A percentile compares a stretch with the other conserved stretches of the same genome.
phyloP scores from a whole-genome alignment of 2,113 vertebrate genomes.

The Plestiodon gilberti region DNA sequence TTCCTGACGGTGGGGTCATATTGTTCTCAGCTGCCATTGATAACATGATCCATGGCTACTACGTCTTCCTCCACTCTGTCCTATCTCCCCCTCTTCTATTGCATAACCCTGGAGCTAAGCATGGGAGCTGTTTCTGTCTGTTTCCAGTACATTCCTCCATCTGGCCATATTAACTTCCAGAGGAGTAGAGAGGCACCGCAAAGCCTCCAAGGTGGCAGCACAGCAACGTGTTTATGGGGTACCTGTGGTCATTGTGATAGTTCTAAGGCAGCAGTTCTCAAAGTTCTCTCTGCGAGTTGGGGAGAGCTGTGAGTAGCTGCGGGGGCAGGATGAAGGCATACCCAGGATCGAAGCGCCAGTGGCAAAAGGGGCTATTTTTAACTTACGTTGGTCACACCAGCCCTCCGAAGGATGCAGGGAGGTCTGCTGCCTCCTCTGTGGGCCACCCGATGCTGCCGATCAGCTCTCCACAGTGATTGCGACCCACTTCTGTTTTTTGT shows the following conservation, averaged over 20 bases:
- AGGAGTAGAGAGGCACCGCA: not conserved
- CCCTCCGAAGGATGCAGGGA: no score
- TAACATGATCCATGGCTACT: not conserved
- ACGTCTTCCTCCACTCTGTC: not conserved
- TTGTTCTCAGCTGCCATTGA: not conserved
- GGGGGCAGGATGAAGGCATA: no score
- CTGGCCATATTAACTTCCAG: not conserved
- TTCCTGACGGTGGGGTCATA: not conserved
- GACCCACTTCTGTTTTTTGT: no score
- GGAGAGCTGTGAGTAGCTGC: no score
- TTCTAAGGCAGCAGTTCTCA: not conserved
- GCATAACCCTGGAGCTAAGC: not conserved
- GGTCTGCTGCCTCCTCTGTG: no score
- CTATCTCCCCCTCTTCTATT: not conserved
- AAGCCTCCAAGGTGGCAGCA: not conserved
- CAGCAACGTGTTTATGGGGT: not conserved
- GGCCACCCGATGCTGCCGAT: no score
- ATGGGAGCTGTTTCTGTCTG: not conserved
- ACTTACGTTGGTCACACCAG: no score
- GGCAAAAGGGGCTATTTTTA: no score
- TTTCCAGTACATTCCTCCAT: no score
- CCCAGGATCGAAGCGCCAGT: no score
- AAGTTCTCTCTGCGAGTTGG: no score
- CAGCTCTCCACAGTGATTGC: no score
- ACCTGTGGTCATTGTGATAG: not conserved